Evolutionary conservation across 2,888 invertebrate genomes (phyloP).

Genomic region (Nephrotoma guestfalica): DNA sequence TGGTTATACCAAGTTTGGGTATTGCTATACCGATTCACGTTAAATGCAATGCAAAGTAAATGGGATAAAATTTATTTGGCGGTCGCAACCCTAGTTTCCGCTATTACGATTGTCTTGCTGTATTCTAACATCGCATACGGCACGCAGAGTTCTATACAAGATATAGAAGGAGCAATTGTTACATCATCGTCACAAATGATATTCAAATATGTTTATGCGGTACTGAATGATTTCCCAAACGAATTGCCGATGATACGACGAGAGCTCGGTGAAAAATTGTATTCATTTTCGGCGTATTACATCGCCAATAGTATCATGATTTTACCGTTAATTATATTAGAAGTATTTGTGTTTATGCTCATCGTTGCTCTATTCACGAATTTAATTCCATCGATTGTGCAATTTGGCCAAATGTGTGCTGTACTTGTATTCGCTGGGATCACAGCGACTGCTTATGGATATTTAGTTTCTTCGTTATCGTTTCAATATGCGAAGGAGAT

Average conservation of each 20-base stretch:
- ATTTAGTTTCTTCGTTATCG: not conserved
- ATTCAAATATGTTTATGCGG: constrained; percentile 52
- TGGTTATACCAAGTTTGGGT: not conserved
- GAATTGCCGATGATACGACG: constrained; percentile 52
- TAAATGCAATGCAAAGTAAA: not conserved
- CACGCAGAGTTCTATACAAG: constrained; percentile 55
- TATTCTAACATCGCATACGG: constrained; percentile 42
- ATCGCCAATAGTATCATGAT: constrained; percentile 31
- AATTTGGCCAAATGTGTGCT: not conserved
- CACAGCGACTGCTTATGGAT: not conserved
- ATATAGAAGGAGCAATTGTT: constrained; percentile 56
- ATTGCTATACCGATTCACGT: not conserved
- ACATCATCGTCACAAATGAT: constrained; percentile 56
- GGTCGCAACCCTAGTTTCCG: constrained; percentile 38
- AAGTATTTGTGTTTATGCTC: not conserved
- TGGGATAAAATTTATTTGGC: not conserved
- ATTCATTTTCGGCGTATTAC: constrained; percentile 55
- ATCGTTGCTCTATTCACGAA: not conserved
- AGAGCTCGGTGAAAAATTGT: constrained; percentile 57
- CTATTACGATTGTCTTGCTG: constrained; percentile 43
- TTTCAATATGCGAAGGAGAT: constrained; percentile 38
- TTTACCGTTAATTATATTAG: not conserved
- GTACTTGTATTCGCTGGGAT: not conserved
- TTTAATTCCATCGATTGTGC: not conserved
- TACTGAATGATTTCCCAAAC: constrained; percentile 53